Conservation (phyloP, 1,140 invertebrate genomes). For the Coboldia fuscipes region DNA sequence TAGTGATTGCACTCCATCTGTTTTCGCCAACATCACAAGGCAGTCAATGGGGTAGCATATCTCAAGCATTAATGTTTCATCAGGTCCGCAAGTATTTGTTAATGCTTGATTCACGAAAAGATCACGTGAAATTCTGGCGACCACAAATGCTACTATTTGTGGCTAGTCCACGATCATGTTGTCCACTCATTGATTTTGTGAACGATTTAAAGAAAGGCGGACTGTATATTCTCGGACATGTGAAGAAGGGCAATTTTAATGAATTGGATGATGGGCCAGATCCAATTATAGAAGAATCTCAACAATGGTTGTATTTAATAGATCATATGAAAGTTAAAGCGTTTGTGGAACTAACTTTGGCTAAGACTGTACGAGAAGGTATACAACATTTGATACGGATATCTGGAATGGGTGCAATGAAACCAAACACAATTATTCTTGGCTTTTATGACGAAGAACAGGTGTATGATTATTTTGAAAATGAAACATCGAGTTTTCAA, state of each 20-base stretch:
- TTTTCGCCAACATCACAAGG: slow-evolving; percentile 67
- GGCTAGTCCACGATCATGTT: slow-evolving; percentile 69
- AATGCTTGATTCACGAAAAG: slow-evolving; percentile 83
- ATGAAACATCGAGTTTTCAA: slow-evolving; percentile 23
- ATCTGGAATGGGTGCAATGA: slow-evolving; percentile 94
- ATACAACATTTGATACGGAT: slow-evolving; percentile 80
- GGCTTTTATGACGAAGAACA: slow-evolving; percentile 68
- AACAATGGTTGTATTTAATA: slow-evolving; percentile 69
- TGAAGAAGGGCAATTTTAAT: slow-evolving; percentile 44
- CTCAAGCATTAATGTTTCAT: slow-evolving; percentile 96
- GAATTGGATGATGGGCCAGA: slow-evolving; percentile 31
- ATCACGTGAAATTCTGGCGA: slow-evolving; percentile 98
- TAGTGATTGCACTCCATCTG: slow-evolving; percentile 78
- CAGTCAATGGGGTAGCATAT: slow-evolving; percentile 87
- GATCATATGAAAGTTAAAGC: slow-evolving; percentile 88
- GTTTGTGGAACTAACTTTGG: slow-evolving; percentile 87
- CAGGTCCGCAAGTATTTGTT: slow-evolving; percentile 95
- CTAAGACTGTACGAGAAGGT: slow-evolving; percentile 64
- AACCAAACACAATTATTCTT: slow-evolving; percentile 86
- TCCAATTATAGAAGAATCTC: slow-evolving; percentile 51
- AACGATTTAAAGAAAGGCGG: slow-evolving; percentile 98
- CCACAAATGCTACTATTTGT: slow-evolving; percentile 92
- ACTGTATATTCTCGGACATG: slow-evolving; percentile 84
- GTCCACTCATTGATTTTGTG: slow-evolving; percentile 87
- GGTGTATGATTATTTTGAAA: slow-evolving; percentile 51